phyloP scores from a whole-genome alignment of 1,140 invertebrate species.

The Lycorma delicatula region DNA sequence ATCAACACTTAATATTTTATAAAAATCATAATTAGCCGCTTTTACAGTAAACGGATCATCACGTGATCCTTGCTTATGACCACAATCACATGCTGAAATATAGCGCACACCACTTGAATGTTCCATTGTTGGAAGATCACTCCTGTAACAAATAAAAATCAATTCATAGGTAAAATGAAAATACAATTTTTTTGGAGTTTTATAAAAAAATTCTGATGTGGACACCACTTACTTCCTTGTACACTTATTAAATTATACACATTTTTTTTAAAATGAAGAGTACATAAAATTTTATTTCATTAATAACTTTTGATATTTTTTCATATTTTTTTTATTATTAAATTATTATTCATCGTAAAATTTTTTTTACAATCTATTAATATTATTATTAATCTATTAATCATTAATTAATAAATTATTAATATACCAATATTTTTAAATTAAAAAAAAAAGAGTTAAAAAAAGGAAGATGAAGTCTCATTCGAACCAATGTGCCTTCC shows the following conservation, averaged over 20 bases:
- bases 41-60: constrained; percentile 83
- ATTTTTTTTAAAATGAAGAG: background rate
- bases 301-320: too few relatives aligned
- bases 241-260: background rate
- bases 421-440: too few relatives aligned
- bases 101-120: constrained; percentile 76
- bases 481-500: too few relatives aligned
- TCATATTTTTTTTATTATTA: too few relatives aligned
- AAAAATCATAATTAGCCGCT: constrained; percentile 82
- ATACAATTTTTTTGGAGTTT: background rate
- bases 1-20: constrained; percentile 60
- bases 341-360: too few relatives aligned
- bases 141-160: constrained; percentile 4
- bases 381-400: too few relatives aligned
- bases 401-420: too few relatives aligned
- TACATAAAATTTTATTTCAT: too few relatives aligned
- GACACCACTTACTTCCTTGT: background rate
- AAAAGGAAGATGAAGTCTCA: too few relatives aligned
- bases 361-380: too few relatives aligned
- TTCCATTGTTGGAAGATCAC: constrained; percentile 42
- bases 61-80: constrained; percentile 66
- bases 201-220: background rate
- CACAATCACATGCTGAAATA: constrained; percentile 85
- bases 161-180: constrained; percentile 7
- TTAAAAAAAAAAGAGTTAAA: too few relatives aligned